phyloP scores from a whole-genome alignment of 2,888 invertebrate genomes.

The Uropetala carovei region DNA sequence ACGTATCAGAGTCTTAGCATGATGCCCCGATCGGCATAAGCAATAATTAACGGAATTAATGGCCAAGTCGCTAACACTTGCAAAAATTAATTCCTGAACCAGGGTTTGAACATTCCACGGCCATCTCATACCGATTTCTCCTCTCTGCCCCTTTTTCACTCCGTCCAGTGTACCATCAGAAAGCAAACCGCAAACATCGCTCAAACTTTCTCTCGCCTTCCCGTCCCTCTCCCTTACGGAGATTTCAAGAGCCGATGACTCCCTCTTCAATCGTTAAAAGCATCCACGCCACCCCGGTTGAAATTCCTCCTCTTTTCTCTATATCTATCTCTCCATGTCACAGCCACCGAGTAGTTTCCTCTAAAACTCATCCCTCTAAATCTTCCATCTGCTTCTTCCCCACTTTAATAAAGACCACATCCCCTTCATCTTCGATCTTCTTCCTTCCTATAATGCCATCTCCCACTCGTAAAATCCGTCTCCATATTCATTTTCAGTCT shows the following conservation, averaged over 20 bases:
- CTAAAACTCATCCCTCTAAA: neutral
- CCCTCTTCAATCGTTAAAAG: conserved; percentile 15
- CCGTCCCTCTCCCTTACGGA: neutral
- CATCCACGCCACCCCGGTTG: neutral
- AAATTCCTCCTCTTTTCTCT: neutral
- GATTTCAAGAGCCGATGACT: neutral
- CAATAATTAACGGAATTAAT: no score
- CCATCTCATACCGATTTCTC: neutral
- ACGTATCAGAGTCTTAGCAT: no score
- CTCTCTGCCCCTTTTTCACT: neutral
- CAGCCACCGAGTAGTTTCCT: neutral
- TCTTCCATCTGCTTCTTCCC: neutral
- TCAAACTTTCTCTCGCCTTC: neutral
- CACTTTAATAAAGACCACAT: conserved; percentile 1
- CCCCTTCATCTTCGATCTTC: neutral
- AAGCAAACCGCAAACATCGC: neutral
- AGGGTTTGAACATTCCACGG: no score
- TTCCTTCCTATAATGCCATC: neutral
- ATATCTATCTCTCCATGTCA: neutral
- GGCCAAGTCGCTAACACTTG: no score
- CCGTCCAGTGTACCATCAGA: neutral
- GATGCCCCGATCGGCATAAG: no score
- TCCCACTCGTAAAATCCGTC: no score
- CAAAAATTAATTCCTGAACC: no score
- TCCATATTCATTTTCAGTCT: no score